These are phyloP conservation scores for Parelbella ahira DNA, from an alignment of 2,888 invertebrate species.

Conservation along the genomic window DNA sequence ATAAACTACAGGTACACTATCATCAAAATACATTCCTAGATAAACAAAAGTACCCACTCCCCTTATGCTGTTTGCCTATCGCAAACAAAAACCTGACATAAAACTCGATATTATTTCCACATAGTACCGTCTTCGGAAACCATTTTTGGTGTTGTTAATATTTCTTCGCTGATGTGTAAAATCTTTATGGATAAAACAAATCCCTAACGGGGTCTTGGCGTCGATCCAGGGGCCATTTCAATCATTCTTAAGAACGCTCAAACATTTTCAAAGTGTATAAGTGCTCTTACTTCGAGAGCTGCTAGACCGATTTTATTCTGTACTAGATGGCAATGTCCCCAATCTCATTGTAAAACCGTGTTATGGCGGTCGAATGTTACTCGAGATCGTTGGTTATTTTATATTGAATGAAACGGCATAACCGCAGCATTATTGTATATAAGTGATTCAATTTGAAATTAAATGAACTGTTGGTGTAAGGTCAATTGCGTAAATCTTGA, in stretches of 20 bases:
- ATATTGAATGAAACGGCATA: conserved; percentile 5
- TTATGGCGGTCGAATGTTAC: conserved; percentile 13
- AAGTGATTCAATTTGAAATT: conserved; percentile 15
- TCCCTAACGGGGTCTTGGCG: conserved; percentile 21
- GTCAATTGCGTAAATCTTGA: no score
- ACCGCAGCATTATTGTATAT: conserved; percentile 1
- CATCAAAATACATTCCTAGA: no score
- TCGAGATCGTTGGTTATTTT: no score
- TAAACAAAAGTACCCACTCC: no score
- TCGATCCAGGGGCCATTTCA: conserved; percentile 23
- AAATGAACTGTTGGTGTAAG: no score
- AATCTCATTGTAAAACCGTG: conserved; percentile 23
- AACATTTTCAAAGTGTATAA: conserved; percentile 26
- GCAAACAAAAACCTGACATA: no score
- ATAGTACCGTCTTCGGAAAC: no score
- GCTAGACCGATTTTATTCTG: conserved; percentile 23
- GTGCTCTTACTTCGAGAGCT: conserved; percentile 20
- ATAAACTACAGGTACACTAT: no score
- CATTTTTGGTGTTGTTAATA: no score
- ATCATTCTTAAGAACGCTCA: conserved; percentile 27
- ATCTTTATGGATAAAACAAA: conserved; percentile 1
- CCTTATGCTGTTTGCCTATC: no score
- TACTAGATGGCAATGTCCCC: conserved; percentile 20
- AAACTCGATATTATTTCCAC: no score
- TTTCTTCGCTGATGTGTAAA: no score